Base-by-base conservation (phyloP, 2,797 vertebrate genomes). In the Mormyrops attenuatus region DNA sequence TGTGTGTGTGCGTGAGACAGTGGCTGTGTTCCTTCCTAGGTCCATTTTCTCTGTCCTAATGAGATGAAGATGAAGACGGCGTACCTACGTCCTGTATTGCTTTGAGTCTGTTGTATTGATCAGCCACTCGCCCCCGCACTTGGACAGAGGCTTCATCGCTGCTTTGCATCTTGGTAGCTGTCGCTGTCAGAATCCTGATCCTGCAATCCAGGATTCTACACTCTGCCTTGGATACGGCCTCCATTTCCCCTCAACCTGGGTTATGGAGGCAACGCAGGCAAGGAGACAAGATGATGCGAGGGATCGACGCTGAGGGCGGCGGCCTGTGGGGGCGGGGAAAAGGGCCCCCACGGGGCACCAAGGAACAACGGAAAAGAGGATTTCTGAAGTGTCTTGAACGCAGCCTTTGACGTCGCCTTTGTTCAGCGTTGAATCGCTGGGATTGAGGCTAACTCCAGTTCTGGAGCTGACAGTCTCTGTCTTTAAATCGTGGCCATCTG, bases 231-330 rank as follows among this genome's bases (percentile, higher is more conserved):
- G 30, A 34, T 26, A 26, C 13, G 9, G 30, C 26, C 69, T 6
- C 69, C 55, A 47, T 44, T 87, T 85, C 90, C 22, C 57, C n/a
- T 80, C 88, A 89, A 88, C 52, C 87, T 89, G 44, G 8, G 3
- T 53, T n/a, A 34, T 9, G 90, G 90, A 91, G 90, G 91, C n/a
- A 38, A 88, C 90, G 90, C 92, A 92, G 91, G 91, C 89, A 90
- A 91, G 91, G 91, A 92, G 92, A 91, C 90, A 47, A 91, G 89
- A 91, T n/a, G 30, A 57, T 91, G 89, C 53, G 53, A 90, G 89
- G 66, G 89, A 92, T 91, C 87, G 90, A 85, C 88, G 82, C 77
- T 44, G 88, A 90, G 89, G 88, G 89, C 89, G 90, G 85, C 69
- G 90, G 52, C 84, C 91, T 88, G 66, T 90, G 89, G 88, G 85